Evolutionary conservation across 2,888 invertebrate genomes (phyloP), one percentile per base, ranked within the genome.

Genomic region (Nymphalis c-album): DNA sequence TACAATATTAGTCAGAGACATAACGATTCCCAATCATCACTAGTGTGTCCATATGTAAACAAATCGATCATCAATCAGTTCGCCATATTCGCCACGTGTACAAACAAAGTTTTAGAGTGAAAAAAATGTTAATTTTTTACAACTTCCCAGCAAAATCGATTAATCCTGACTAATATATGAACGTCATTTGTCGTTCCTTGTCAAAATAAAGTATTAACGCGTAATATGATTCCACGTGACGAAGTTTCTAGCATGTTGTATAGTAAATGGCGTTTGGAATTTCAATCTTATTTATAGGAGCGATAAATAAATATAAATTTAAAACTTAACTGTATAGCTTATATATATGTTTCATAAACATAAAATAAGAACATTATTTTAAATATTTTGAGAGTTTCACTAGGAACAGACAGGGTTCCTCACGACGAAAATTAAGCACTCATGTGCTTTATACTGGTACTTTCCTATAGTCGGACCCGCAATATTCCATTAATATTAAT

Each of bases 201-300:
- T 91, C 91, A 91, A 86, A 91, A 91, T 87, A 91, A 77, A 81
- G 84, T 78, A 84, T 90, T 87, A 88, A 80, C 85, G 73, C 77
- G 90, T 85, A 88, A 91, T 77, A 77, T 60, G 90, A 91, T 85
- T 74, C 90, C 1, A 17, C 31, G 55, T 8, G 31, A 26, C 17
- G 13, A 13, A 22, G 16, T 55, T 18, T 57, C 10, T 57, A 16
- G 18, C 2, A 18, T 48, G 48, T 48, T 48, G 48, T 7, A 48
- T 48, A 48, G 48, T 48, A n/a, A 18, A 48, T 18, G 31, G n/a
- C 16, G 55, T 35, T 57, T 35, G n/a, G n/a, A 31, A 35, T 57
- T 57, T 57, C 57, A 57, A 31, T 10, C 13, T 40, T 57, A 31
- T 57, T 57, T 40, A 40, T 57, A 55, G 53, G 31, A 26, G 31